Percentiles rank a stretch among this genome's conserved stretches.
phyloP scores from a whole-genome alignment of 2,888 invertebrate genomes.

The Ophion slaviceki region DNA sequence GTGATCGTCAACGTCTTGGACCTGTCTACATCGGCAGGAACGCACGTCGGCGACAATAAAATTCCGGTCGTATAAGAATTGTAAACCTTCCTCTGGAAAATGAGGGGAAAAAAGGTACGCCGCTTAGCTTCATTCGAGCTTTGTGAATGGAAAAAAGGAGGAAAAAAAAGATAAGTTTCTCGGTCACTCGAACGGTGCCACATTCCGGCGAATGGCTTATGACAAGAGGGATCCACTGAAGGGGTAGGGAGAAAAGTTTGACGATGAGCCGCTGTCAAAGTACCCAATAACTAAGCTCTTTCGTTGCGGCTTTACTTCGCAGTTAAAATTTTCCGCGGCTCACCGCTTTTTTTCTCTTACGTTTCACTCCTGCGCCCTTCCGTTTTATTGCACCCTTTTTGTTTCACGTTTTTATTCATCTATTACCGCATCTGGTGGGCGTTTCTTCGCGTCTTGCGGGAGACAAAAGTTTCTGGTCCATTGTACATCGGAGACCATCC shows the following conservation, averaged over 20 bases:
- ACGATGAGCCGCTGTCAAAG: constrained; percentile 36
- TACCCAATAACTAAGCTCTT: constrained; percentile 39
- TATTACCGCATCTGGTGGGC: constrained; percentile 29
- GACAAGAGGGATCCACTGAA: background rate
- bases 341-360: constrained; percentile 1
- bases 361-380: constrained; percentile 1
- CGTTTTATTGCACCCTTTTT: constrained; percentile 17
- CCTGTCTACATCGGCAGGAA: background rate
- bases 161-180: constrained; percentile 7
- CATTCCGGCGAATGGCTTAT: constrained; percentile 9
- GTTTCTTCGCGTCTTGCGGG: constrained; percentile 8
- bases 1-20: background rate
- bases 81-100: background rate
- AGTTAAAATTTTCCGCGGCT: constrained; percentile 15
- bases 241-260: constrained; percentile 38
- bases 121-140: background rate
- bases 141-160: background rate
- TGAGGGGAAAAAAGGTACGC: background rate
- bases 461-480: background rate
- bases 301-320: constrained; percentile 21
- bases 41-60: background rate
- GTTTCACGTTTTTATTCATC: constrained; percentile 21
- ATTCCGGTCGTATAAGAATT: background rate
- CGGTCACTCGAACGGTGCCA: background rate
- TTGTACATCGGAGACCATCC: background rate